phyloP scores from a whole-genome alignment of 2,797 vertebrate genomes.

The Gadopsis bispinosus region DNA sequence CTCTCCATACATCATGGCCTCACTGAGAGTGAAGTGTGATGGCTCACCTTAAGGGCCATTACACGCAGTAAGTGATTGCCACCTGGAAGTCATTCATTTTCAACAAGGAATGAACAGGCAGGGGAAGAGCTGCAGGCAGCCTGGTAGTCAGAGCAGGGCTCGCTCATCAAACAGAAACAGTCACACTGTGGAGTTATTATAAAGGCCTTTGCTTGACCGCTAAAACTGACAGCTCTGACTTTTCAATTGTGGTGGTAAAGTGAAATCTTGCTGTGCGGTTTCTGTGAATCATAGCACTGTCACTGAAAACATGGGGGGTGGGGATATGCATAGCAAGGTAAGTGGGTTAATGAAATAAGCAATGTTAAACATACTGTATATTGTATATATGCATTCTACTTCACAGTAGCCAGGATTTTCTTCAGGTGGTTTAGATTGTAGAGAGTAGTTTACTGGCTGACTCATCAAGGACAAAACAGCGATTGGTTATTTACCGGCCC shows the following conservation, averaged over 20 bases:
- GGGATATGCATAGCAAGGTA: neutral
- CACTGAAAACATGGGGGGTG: neutral
- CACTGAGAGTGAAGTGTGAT: slow-evolving; percentile 24
- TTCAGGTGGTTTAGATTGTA: neutral
- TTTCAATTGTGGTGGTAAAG: slow-evolving; percentile 11
- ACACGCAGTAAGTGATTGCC: slow-evolving; percentile 42
- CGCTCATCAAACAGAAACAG: slow-evolving; percentile 40
- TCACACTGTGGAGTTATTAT: slow-evolving; percentile 11
- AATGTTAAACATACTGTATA: neutral
- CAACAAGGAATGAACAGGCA: slow-evolving; percentile 29
- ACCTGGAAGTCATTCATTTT: slow-evolving; percentile 51
- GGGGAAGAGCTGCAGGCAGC: slow-evolving; percentile 26
- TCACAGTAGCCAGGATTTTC: neutral
- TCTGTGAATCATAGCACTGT: slow-evolving; percentile 11
- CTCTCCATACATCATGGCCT: slow-evolving; percentile 23
- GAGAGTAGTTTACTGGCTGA: neutral
- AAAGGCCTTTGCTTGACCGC: slow-evolving; percentile 18
- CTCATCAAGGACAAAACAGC: neutral
- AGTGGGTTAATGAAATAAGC: neutral
- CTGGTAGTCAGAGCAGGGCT: slow-evolving; percentile 9
- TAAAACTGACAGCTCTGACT: slow-evolving; percentile 30
- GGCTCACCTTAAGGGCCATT: slow-evolving; percentile 48
- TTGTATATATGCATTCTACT: neutral
- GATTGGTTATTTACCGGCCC: neutral
- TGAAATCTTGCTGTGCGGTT: slow-evolving; percentile 6